These are phyloP conservation scores for Solenopsis fugax DNA, from an alignment of 1,140 invertebrate genomes.

Conservation along the genomic window DNA sequence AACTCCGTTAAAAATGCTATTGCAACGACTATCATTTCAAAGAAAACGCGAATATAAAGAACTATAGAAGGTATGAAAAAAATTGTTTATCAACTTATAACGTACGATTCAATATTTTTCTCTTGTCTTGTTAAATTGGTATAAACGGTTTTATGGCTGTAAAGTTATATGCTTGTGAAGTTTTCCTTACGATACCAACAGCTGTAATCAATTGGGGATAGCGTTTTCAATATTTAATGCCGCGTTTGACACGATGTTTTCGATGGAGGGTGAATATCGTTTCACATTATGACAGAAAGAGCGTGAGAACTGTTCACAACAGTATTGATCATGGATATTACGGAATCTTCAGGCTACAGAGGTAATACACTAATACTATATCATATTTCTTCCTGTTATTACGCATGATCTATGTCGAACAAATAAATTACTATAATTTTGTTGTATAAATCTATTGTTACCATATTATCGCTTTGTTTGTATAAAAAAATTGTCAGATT, in stretches of 20 bases:
- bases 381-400: too few species aligned
- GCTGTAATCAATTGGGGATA: neutral
- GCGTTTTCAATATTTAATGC: conserved; percentile 20
- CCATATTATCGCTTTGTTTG: neutral
- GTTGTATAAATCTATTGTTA: too few species aligned
- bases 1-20: neutral
- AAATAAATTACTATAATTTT: too few species aligned
- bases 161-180: neutral
- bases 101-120: neutral
- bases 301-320: neutral
- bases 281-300: too few species aligned
- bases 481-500: conserved; percentile 35
- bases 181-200: neutral
- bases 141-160: neutral
- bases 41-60: neutral
- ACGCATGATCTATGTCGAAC: too few species aligned
- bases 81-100: neutral
- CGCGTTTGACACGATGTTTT: neutral
- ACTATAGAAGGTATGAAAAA: neutral
- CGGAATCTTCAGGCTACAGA: neutral
- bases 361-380: neutral
- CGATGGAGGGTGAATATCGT: too few species aligned
- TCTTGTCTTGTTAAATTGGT: neutral
- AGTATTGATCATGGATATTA: neutral
- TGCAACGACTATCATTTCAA: too few species aligned